Base-by-base conservation (phyloP, 2,797 vertebrate genomes). In the Arremon aurantiirostris region DNA sequence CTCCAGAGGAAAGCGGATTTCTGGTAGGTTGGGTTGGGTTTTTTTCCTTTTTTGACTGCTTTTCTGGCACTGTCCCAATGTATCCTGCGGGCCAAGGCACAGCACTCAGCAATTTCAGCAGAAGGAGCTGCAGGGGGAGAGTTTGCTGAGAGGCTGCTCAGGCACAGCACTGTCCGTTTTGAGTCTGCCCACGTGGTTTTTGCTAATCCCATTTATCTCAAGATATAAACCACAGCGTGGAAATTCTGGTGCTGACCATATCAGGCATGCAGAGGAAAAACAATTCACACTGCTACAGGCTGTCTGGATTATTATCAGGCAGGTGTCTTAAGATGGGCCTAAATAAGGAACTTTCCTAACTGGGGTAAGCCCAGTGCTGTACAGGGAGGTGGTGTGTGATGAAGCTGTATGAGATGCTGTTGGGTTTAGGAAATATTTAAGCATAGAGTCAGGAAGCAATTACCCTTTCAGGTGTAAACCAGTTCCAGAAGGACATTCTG, bases 401-500 rank as follows among this genome's bases (percentile, higher is more conserved):
- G 17, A 82, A 88, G 66, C 59, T 88, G 55, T 56, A 46, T 61
- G 79, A 93, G 59, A 72, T 86, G 57, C 20, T 79, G 41, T 27
- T 76, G 56, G 37, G 6, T 90, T 95, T 95, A 65, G 44, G 82
- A 93, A 94, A 92, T 81, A 86, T 1, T 4, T 69, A 75, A 89
- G 55, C 2, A 0, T 13, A 39, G 34, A 89, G 28, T 91, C 80
- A 93, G 89, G 87, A 95, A 95, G 47, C 87, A 95, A 91, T 93
- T 93, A 93, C 72, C 60, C 66, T 90, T 95, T 96, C 89, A 95
- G 95, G 87, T 93, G 85, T 84, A 77, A 95, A 92, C 84, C 59
- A 83, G 85, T 82, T 96, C 82, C 92, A 94, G 82, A 93, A 91
- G 91, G 82, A 78, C 65, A 76, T 88, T 93, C 70, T 86, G 79